phyloP scores from a whole-genome alignment of 1,140 invertebrate species.

The Amyelois transitella region DNA sequence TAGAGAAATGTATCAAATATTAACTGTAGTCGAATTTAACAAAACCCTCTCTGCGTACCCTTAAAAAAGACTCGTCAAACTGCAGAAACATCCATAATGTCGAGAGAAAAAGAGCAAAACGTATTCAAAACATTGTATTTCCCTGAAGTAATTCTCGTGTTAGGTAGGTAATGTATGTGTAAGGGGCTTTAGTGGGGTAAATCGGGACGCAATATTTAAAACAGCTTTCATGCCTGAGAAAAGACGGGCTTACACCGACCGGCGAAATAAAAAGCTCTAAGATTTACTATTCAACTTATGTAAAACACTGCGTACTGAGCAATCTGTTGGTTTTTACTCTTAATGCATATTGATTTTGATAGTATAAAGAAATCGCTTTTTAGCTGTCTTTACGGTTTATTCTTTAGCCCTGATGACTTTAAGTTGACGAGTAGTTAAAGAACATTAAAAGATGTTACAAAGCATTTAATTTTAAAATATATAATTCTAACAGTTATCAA shows the following conservation, averaged over 20 bases:
- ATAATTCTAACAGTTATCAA: too few species aligned
- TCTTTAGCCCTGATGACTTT: too few species aligned
- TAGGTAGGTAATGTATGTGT: slow-evolving; percentile 41
- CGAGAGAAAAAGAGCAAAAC: slow-evolving; percentile 3
- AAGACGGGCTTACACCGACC: slow-evolving; percentile 39
- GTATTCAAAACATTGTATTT: slow-evolving; percentile 22
- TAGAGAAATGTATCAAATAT: too few species aligned
- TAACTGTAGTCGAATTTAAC: background rate
- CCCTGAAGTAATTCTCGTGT: slow-evolving; percentile 33
- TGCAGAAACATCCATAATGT: background rate
- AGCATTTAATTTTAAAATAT: too few species aligned
- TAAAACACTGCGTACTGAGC: background rate
- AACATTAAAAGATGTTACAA: too few species aligned
- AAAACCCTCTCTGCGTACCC: background rate
- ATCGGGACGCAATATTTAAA: slow-evolving; percentile 59
- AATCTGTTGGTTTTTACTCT: background rate
- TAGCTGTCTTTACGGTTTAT: too few species aligned
- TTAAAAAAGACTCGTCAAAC: background rate
- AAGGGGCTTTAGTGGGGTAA: slow-evolving; percentile 45
- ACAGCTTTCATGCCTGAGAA: slow-evolving; percentile 45
- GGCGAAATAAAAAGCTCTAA: slow-evolving; percentile 37
- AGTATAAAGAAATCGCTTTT: background rate
- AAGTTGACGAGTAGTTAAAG: too few species aligned
- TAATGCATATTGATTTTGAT: background rate
- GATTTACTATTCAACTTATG: slow-evolving; percentile 38